Conservation (phyloP, 2,888 invertebrate species). For the Aspidiotus destructor region DNA sequence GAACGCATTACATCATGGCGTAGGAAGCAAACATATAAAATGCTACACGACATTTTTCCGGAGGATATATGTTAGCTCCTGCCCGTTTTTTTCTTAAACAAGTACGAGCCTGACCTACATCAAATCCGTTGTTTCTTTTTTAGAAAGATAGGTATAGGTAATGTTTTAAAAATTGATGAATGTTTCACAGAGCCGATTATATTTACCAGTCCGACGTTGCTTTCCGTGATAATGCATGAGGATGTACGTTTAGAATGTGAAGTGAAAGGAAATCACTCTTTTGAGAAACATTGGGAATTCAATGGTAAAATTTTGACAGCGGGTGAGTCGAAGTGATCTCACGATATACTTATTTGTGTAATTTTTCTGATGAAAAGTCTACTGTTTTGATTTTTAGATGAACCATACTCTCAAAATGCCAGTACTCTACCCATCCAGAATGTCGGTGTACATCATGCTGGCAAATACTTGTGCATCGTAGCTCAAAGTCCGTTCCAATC, state of each 20-base stretch:
- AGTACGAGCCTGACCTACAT: too few relatives aligned
- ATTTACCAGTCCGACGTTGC: constrained; percentile 14
- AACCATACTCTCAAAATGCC: neutral
- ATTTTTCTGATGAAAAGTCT: neutral
- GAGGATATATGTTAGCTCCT: too few relatives aligned
- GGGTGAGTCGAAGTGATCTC: neutral
- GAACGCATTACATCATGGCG: too few relatives aligned
- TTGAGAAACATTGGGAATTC: constrained; percentile 21
- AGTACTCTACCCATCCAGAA: constrained; percentile 10
- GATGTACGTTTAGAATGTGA: constrained; percentile 12
- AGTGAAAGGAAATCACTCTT: constrained; percentile 16
- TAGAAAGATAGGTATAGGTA: too few relatives aligned
- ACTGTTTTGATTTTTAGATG: constrained; percentile 1
- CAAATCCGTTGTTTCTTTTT: too few relatives aligned
- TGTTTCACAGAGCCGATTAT: constrained; percentile 17
- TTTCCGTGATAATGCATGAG: constrained; percentile 9
- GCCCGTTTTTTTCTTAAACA: too few relatives aligned
- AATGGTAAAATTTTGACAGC: constrained; percentile 13
- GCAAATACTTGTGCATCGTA: constrained; percentile 21
- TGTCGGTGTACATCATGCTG: constrained; percentile 16
- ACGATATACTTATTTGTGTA: neutral
- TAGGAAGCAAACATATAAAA: too few relatives aligned
- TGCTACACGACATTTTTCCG: too few relatives aligned
- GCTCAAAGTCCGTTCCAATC: constrained; percentile 27
- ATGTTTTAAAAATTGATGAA: too few relatives aligned